Evolutionary conservation across 1,140 invertebrate species (phyloP), one percentile per base, ranked within the genome.

Genomic region (Achroia grisella): DNA sequence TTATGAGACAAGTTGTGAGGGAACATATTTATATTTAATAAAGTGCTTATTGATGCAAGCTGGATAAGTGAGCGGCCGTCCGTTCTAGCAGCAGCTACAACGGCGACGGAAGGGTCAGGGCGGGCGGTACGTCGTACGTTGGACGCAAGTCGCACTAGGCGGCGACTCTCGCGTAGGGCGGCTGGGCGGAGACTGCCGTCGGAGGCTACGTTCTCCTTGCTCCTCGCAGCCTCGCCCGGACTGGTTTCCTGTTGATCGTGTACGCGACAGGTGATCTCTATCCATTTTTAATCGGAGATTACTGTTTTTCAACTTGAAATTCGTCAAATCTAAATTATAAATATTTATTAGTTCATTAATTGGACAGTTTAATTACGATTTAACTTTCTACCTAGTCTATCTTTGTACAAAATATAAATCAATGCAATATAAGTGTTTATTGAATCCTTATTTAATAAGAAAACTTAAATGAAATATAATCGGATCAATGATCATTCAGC

Each of bases 141-240:
- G 17, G 40, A 49, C 52, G 51, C 33, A 4, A 33, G 62, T 42
- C 41, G 41, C 43, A 37, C 6, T 3, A 23, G 48, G 43, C 44
- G 54, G 42, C 56, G 47, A 32, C 33, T 46, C 29, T 52, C 64
- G 61, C 74, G 61, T 9, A 64, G 71, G 79, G 79, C 79, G 78
- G 75, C 56, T 80, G 76, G 79, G 76, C 76, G 79, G 73, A 64
- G 70, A 83, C 79, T 83, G 75, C 45, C 67, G 66, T 64, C 71
- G 53, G 63, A 66, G 52, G 40, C 69, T 73, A 62, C 66, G 66
- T 65, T 48, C 70, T 50, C 44, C 43, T 11, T 48, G 48, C 54
- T 52, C 46, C 63, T 67, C 55, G 49, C 58, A 68, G 71, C 75
- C 74, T 75, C 69, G 69, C 76, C 75, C 78, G 71, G 76, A 71